Conservation (phyloP, 1,140 invertebrate species). For the Ganaspis sp. region DNA sequence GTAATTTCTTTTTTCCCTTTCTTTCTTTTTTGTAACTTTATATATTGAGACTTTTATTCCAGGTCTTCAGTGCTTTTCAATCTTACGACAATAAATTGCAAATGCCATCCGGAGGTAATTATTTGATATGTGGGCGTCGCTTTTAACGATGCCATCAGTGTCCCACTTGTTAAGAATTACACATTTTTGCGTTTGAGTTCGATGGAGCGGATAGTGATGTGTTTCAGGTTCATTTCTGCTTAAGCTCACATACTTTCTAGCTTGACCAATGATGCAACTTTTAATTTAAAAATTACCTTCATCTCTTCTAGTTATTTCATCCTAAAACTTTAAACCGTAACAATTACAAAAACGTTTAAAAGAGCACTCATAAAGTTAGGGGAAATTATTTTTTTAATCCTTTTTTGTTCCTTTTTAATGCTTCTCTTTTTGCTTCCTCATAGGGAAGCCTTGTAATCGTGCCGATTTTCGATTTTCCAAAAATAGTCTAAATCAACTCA, state of each 20-base stretch:
- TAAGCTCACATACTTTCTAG: constrained; percentile 14
- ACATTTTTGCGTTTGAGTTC: constrained; percentile 55
- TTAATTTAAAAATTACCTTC: background rate
- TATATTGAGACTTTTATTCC: background rate
- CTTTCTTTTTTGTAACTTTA: background rate
- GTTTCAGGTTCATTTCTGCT: constrained; percentile 42
- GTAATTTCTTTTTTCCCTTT: too few species aligned
- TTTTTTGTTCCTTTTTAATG: too few species aligned
- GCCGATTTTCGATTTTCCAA: too few species aligned
- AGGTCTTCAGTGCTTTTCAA: background rate
- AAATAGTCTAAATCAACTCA: too few species aligned
- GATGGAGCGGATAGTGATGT: constrained; percentile 58
- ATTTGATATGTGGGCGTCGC: constrained; percentile 1
- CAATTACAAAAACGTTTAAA: too few species aligned
- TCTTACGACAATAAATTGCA: constrained; percentile 25
- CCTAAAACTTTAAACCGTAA: too few species aligned
- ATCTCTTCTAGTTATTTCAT: too few species aligned
- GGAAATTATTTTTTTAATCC: too few species aligned
- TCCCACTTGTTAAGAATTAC: constrained; percentile 49
- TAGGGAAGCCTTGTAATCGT: too few species aligned
- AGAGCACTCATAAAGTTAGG: too few species aligned
- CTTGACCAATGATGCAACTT: background rate
- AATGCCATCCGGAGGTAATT: constrained; percentile 6
- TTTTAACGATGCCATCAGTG: constrained; percentile 29
- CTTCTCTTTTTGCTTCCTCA: too few species aligned